Base-by-base conservation (phyloP, 2,888 invertebrate genomes). In the Rhagium mordax region DNA sequence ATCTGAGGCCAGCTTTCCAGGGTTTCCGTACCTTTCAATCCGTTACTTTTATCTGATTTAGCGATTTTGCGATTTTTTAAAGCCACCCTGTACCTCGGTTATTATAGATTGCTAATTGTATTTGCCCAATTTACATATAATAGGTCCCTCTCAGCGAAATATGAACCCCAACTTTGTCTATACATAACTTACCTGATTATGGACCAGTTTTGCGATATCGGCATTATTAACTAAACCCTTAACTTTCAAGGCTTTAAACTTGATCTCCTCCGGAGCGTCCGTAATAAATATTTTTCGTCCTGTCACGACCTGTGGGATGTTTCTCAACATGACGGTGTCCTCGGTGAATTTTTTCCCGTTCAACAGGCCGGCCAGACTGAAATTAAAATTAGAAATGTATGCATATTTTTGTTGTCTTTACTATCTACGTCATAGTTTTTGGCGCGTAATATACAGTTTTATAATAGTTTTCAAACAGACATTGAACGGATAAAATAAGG, bases 221-320 rank as follows among this genome's bases (percentile, higher is more conserved):
- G 85, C 80, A 41, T 79, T 82, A 77, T 88, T 88, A 18, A 87
- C 59, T 6, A 71, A 41, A 10, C 84, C 84, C 71, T 82, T 84
- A 18, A 86, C 57, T 78, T 84, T 83, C n/a, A 87, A 70, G 24
- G 77, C 78, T 71, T 85, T 81, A 64, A 87, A 84, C 47, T 74
- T 75, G 13, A 81, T 60, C 21, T 60, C 69, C 8, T 81, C 73
- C n/a, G 60, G 10, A 55, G 67, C 53, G 15, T 24, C 48, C 0
- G 75, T 15, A 4, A 41, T 41, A 77, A 88, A 87, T 8, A 51
- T 78, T 82, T 88, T 89, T 57, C 74, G 81, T 7, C 88, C 89
- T 6, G 77, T 82, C 21, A 90, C 85, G 20, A 74, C 81, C 84
- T 90, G 90, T 3, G 85, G 81, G 1, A 74, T 68, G 7, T 84